A percentile compares a stretch with the other conserved stretches of the same genome.
These are phyloP conservation scores for Cephus runcator DNA, from an alignment of 2,888 invertebrate genomes.

Conservation along the genomic window DNA sequence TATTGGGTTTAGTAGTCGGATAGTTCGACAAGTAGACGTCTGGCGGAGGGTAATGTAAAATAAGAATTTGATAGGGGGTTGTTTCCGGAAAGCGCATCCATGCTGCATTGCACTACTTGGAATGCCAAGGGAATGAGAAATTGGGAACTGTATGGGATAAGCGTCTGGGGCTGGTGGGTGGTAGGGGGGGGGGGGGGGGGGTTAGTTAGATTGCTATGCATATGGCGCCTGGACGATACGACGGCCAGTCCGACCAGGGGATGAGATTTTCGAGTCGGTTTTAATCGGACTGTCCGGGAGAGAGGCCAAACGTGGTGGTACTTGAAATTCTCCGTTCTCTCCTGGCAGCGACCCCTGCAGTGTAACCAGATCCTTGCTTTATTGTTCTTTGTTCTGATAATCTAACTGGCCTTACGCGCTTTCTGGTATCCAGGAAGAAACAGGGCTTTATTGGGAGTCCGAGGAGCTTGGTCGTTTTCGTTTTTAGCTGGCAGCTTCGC, in stretches of 20 bases:
- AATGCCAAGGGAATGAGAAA: neutral
- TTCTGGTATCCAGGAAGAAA: no score
- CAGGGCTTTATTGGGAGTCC: no score
- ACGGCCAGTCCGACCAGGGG: slow-evolving; percentile 36
- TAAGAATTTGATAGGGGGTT: no score
- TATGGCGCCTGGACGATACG: slow-evolving; percentile 58
- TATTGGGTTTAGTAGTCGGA: no score
- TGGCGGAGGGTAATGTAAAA: slow-evolving; percentile 12
- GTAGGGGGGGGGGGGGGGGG: slow-evolving; percentile 41
- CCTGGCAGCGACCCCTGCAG: slow-evolving; percentile 9
- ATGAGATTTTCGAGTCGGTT: slow-evolving; percentile 54
- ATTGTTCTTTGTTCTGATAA: no score
- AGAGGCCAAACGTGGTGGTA: slow-evolving; percentile 21
- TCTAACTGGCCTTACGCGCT: no score
- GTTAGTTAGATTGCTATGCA: slow-evolving; percentile 59
- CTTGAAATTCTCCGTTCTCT: slow-evolving; percentile 29
- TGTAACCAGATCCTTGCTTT: neutral
- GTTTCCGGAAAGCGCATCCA: no score
- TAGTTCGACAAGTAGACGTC: no score
- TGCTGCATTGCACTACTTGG: no score
- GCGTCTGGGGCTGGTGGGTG: slow-evolving; percentile 13
- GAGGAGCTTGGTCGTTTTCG: no score
- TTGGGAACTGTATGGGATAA: slow-evolving; percentile 1
- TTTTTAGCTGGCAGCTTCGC: no score
- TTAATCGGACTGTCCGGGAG: slow-evolving; percentile 53